phyloP scores from a whole-genome alignment of 2,888 invertebrate genomes.

The Chrysotoxum bicinctum region DNA sequence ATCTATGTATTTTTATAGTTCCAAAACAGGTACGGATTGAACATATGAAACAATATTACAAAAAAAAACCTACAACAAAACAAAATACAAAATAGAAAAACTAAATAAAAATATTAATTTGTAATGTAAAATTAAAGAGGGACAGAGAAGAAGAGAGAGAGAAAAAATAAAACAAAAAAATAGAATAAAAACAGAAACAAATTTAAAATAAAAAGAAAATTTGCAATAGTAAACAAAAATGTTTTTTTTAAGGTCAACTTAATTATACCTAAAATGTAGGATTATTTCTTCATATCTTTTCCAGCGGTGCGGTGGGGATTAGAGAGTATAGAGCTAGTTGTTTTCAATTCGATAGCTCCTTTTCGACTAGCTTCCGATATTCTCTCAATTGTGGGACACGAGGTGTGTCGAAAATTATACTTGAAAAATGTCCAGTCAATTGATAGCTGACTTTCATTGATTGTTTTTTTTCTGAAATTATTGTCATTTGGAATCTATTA shows the following conservation, averaged over 20 bases:
- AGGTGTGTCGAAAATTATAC: too few species aligned
- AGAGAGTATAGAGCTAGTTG: too few species aligned
- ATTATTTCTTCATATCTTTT: too few species aligned
- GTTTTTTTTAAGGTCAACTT: background rate
- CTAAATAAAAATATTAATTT: slow-evolving; percentile 40
- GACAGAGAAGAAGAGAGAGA: slow-evolving; percentile 26
- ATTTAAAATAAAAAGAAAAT: slow-evolving; percentile 57
- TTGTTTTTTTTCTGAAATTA: too few species aligned
- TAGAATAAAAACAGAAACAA: slow-evolving; percentile 30
- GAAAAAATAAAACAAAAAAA: slow-evolving; percentile 18
- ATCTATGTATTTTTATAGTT: slow-evolving; percentile 71
- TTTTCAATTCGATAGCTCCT: too few species aligned
- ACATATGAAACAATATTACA: slow-evolving; percentile 58
- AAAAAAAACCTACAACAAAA: slow-evolving; percentile 31
- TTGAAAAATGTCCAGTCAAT: too few species aligned
- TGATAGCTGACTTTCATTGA: too few species aligned
- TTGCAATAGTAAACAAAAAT: slow-evolving; percentile 53
- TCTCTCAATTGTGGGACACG: too few species aligned
- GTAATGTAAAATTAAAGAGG: slow-evolving; percentile 47
- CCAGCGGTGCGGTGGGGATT: too few species aligned
- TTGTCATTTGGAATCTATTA: too few species aligned
- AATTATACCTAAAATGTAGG: too few species aligned
- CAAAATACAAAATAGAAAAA: slow-evolving; percentile 24
- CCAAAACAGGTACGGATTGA: slow-evolving; percentile 66
- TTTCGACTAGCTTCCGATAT: too few species aligned